These are phyloP conservation scores for Ctenoplectra terminalis DNA, from an alignment of 1,140 invertebrate genomes.

Conservation along the genomic window DNA sequence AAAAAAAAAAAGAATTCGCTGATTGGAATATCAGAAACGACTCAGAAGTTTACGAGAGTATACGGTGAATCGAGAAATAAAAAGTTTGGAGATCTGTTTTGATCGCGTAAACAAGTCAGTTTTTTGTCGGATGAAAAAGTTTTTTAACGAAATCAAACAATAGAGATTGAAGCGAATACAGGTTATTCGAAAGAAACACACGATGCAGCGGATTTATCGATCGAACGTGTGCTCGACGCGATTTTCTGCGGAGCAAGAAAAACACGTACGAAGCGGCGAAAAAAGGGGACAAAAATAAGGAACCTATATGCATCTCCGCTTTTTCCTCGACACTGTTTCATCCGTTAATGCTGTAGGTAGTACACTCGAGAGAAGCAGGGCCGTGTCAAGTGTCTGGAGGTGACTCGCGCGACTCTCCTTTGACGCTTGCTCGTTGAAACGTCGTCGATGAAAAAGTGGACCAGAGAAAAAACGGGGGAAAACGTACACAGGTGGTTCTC, in stretches of 20 bases:
- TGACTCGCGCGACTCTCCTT: conserved; percentile 21
- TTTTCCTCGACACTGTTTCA: conserved; percentile 45
- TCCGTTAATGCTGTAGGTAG: conserved; percentile 54
- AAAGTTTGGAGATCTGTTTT: background rate
- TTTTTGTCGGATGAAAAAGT: background rate
- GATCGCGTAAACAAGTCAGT: background rate
- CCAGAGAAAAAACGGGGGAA: background rate
- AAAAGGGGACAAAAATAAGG: conserved; percentile 22
- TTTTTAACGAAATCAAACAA: background rate
- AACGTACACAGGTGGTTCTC: conserved; percentile 23
- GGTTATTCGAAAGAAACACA: background rate
- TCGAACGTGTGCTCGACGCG: background rate
- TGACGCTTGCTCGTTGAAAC: conserved; percentile 33
- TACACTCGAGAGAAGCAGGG: conserved; percentile 54
- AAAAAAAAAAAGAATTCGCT: background rate
- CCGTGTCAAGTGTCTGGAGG: conserved; percentile 61
- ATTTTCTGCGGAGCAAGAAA: background rate
- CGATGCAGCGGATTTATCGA: conserved; percentile 12
- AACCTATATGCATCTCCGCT: conserved; percentile 12
- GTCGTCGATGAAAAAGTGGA: conserved; percentile 18
- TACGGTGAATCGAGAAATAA: background rate
- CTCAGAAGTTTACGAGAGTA: background rate
- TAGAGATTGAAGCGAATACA: background rate
- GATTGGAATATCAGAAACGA: background rate
- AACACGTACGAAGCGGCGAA: background rate